These are phyloP conservation scores for Platysternon megacephalum DNA, from an alignment of 2,113 vertebrate genomes.

Conservation along the genomic window DNA sequence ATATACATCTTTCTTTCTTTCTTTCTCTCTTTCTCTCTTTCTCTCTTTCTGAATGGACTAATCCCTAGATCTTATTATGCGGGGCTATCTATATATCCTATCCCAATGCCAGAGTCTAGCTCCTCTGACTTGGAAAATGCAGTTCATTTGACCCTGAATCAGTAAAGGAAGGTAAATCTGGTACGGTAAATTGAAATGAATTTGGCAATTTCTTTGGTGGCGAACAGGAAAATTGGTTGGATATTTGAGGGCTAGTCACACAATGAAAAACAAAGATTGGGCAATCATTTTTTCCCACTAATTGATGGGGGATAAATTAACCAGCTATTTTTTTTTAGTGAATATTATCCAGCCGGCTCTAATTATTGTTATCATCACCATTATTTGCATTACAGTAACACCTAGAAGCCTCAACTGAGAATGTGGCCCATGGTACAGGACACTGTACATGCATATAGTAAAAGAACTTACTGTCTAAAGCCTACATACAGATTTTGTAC, in stretches of 20 bases:
- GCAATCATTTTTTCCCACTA: background rate
- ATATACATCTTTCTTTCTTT: too few relatives aligned
- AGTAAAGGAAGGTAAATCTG: background rate
- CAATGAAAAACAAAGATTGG: background rate
- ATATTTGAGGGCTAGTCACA: background rate
- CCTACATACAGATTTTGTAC: background rate
- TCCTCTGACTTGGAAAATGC: background rate
- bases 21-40: too few relatives aligned
- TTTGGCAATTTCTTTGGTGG: background rate
- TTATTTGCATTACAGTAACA: background rate
- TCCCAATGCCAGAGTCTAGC: too few relatives aligned
- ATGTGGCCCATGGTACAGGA: background rate
- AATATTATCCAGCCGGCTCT: background rate
- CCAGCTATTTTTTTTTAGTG: background rate
- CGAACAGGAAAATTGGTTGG: background rate
- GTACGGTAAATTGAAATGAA: background rate
- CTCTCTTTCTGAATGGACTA: too few relatives aligned
- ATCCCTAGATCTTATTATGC: background rate
- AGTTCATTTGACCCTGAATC: background rate
- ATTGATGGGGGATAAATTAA: background rate
- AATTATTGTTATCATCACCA: background rate
- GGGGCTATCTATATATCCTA: background rate
- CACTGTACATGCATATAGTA: background rate
- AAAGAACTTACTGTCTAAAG: background rate
- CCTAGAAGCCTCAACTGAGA: background rate